These are phyloP conservation scores for Parauchenoglanis punctatus DNA, from an alignment of 2,797 vertebrate genomes.

Conservation along the genomic window DNA sequence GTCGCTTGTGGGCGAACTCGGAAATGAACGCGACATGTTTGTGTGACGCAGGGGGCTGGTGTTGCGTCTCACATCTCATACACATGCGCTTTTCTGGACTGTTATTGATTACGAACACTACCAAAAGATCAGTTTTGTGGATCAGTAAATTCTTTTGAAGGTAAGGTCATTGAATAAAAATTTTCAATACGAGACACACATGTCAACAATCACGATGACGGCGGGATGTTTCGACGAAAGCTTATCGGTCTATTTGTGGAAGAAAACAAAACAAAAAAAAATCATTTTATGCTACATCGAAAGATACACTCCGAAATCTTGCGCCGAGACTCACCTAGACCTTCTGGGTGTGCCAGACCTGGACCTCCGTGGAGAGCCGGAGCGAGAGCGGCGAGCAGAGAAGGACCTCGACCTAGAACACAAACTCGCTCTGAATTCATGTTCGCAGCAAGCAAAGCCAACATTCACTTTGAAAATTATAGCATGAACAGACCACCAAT, in stretches of 20 bases:
- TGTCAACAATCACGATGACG: background rate
- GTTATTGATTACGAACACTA: background rate
- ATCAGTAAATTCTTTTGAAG: background rate
- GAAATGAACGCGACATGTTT: background rate
- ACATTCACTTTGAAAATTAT: background rate
- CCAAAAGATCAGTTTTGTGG: background rate
- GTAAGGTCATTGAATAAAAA: background rate
- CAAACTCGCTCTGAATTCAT: background rate
- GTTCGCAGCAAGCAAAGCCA: background rate
- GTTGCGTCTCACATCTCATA: background rate
- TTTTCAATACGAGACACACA: background rate
- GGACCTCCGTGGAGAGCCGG: constrained; percentile 79
- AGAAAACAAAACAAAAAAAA: background rate
- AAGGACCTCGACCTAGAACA: constrained; percentile 80
- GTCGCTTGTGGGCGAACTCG: background rate
- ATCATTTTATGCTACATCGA: background rate
- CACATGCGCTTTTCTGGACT: background rate
- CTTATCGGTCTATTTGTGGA: background rate
- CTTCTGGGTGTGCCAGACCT: constrained; percentile 77
- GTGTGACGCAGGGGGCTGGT: background rate
- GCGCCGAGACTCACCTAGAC: constrained; percentile 74
- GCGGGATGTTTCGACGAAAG: background rate
- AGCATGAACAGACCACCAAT: background rate
- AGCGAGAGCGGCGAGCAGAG: constrained; percentile 80
- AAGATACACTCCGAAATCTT: background rate